Evolutionary conservation across 2,113 vertebrate genomes (phyloP), one percentile per base, ranked within the genome.

Genomic region (Strigops habroptila): DNA sequence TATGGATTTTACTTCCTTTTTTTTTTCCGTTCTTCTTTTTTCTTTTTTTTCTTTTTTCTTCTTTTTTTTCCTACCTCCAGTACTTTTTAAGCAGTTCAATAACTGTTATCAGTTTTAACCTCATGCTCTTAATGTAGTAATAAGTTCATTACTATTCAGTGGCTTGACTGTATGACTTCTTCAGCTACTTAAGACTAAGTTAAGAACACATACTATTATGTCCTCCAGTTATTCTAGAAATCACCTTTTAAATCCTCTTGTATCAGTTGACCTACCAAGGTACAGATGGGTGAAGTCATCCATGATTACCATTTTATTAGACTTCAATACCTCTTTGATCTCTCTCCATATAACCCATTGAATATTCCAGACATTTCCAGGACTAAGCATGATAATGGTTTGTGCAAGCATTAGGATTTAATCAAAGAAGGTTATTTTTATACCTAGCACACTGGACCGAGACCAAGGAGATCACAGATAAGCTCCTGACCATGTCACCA

Each of bases 91-190:
- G 18, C 10, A 43, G 18, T 39, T 76, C 7, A 7, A 8, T 74
- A 80, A 82, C 76, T 70, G 44, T 12, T 41, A 48, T 49, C 1
- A 9, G 3, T 71, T 91, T 86, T 81, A 60, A 57, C 7, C 19
- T 90, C 43, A 14, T 0, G 0, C 4, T 80, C 18, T 62, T 83
- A 88, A 39, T 14, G 1, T n/a, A 65, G 10, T 44, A 64, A 41
- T 52, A 48, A 57, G 3, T 49, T 91, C 30, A 57, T 88, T 63
- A 53, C 7, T 86, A 46, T 63, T 68, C 31, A 25, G 27, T 78
- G 39, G 22, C 52, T 77, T 80, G 35, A 25, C 14, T 65, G 7
- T 25, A 33, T 68, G 3, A 35, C 37, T 8, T 86, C 22, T 62
- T 75, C 24, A 73, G 39, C 25, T 86, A 21, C 39, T 86, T 80